A percentile compares a stretch with the other conserved stretches of the same genome.
Evolutionary conservation across 2,113 vertebrate species (phyloP).

Genomic region (Girardinichthys multiradiatus): DNA sequence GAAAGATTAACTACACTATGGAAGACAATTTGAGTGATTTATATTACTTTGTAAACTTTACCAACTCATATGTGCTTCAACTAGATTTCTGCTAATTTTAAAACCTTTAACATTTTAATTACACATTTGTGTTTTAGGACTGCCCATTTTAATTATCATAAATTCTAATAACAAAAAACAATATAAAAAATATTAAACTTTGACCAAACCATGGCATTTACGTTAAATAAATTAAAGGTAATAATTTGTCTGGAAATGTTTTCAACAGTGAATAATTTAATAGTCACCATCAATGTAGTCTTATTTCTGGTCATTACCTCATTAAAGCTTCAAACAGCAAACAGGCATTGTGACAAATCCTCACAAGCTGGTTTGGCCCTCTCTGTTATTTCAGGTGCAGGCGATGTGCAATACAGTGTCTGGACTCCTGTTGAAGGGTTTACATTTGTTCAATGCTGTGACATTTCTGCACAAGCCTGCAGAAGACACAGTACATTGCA

Average conservation of each 20-base stretch:
- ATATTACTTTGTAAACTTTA: too few species aligned
- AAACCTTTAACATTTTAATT: too few species aligned
- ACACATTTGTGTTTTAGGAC: too few species aligned
- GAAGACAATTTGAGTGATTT: too few species aligned
- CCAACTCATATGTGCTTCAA: too few species aligned
- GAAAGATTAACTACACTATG: too few species aligned
- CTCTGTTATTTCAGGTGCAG: slow-evolving; percentile 57
- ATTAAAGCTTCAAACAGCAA: background rate
- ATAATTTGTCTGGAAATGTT: background rate
- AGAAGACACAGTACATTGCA: slow-evolving; percentile 11
- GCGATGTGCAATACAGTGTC: slow-evolving; percentile 38
- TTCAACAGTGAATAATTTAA: background rate
- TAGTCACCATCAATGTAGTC: background rate
- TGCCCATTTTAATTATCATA: too few species aligned
- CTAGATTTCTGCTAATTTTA: too few species aligned
- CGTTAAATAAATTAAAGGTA: too few species aligned
- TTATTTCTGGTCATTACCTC: background rate
- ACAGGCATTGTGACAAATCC: slow-evolving; percentile 11
- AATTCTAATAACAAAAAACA: too few species aligned
- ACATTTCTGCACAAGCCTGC: slow-evolving; percentile 35
- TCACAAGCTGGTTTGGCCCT: slow-evolving; percentile 11
- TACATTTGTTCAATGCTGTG: slow-evolving; percentile 32
- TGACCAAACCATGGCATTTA: too few species aligned
- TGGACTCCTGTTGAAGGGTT: slow-evolving; percentile 42
- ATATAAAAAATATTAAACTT: too few species aligned